These are phyloP conservation scores for Heliconius himera DNA, from an alignment of 1,140 invertebrate genomes.

Conservation along the genomic window DNA sequence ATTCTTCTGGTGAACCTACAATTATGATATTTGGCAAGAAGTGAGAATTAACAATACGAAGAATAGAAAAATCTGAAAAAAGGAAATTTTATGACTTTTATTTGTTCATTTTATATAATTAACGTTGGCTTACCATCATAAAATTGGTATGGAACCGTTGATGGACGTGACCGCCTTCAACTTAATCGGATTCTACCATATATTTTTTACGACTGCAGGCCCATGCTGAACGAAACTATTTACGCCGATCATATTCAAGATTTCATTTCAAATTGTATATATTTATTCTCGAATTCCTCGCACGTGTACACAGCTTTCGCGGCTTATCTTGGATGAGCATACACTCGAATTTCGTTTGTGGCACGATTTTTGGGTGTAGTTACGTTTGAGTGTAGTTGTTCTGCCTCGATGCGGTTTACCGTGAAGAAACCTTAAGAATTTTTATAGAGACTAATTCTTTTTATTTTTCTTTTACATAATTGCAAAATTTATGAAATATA, in stretches of 20 bases:
- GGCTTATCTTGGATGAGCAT: constrained; percentile 4
- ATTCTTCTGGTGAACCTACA: too few species aligned
- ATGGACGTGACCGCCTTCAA: too few species aligned
- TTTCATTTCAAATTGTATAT: background rate
- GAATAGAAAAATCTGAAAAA: too few species aligned
- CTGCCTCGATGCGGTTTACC: background rate
- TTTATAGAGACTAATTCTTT: background rate
- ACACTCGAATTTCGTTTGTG: background rate
- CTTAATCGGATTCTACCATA: too few species aligned
- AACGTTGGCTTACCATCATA: too few species aligned
- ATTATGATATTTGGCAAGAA: too few species aligned
- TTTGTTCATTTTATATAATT: too few species aligned
- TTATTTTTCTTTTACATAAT: background rate
- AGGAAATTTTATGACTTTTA: too few species aligned
- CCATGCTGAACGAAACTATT: background rate
- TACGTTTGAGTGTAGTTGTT: background rate
- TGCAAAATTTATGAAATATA: background rate
- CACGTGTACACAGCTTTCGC: background rate
- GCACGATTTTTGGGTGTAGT: constrained; percentile 4
- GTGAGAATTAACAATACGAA: too few species aligned
- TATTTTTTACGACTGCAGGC: background rate
- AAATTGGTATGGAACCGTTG: too few species aligned
- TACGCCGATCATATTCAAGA: background rate
- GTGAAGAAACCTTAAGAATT: background rate
- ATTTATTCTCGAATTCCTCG: background rate